Evolutionary conservation across 2,888 invertebrate genomes (phyloP), one percentile per base, ranked within the genome.

Genomic region (Chrysomela aeneicollis): DNA sequence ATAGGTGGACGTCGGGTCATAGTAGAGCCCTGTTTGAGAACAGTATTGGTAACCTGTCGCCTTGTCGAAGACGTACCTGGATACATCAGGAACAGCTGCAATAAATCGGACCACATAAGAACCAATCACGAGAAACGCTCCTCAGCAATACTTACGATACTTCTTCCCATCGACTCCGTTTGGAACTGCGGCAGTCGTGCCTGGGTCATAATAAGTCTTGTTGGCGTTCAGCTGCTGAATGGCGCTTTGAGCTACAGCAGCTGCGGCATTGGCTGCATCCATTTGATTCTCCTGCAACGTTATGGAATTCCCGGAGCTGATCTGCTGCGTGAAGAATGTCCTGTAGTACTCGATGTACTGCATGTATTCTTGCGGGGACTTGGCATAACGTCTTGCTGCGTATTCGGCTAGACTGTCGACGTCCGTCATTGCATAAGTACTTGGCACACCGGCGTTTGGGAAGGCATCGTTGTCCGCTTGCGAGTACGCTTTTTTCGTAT

Each of bases 41-140:
- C 99, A 98, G 80, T 96, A 98, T 79, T 98, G 98, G 80, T 96
- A 98, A 0, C 98, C 98, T 2, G 97, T 97, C 0, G 92, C 88
- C 79, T 95, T 94, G 81, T 99, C 99, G 78, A 94, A 97, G 78
- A 94, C 92, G 81, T 97, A 99, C 37, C 92, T 91, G 55, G 92
- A 90, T 9, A 94, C 91, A 86, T 98, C 97, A 3, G 98, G 98
- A 12, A 91, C 85, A 46, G 88, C 86, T 86, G 71, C 22, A 80
- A 79, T 32, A 67, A 1, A 18, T 30, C 17, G 49, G 35, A 19
- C 15, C 35, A 18, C 32, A 10, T 10, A 58, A 19, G n/a, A 26
- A 63, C 17, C 26, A n/a, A n/a, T 18, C 26, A 17, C 35, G 2
- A 37, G 10, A 12, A 60, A 58, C n/a, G n/a, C n/a, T n/a, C 26